Percentiles rank a stretch among this genome's conserved stretches.
These are phyloP conservation scores for Lindbergichthys nudifrons DNA, from an alignment of 2,797 vertebrate species.

Conservation along the genomic window DNA sequence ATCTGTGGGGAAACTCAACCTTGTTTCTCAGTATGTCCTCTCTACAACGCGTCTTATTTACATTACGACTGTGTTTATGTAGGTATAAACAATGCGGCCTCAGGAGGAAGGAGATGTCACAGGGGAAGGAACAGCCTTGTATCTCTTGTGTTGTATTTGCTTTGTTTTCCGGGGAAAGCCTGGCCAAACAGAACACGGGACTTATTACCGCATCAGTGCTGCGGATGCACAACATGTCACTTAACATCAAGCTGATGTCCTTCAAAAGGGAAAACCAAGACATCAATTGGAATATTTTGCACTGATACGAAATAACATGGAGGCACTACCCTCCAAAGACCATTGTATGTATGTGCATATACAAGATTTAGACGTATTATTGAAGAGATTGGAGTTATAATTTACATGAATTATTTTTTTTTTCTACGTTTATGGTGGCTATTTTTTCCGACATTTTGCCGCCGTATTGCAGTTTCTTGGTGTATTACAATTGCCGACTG, in stretches of 20 bases:
- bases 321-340: not conserved
- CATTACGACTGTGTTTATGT: not conserved
- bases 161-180: too few species aligned
- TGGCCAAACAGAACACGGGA: too few species aligned
- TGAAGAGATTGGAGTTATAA: too few species aligned
- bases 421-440: too few species aligned
- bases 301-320: not conserved
- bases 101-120: not conserved
- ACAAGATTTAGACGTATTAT: too few species aligned
- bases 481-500: not conserved
- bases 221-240: slow-evolving; percentile 1
- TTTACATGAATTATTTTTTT: too few species aligned
- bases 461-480: not conserved
- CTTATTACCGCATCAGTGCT: slow-evolving; percentile 5
- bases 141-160: not conserved
- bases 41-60: slow-evolving; percentile 9
- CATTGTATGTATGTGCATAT: not conserved
- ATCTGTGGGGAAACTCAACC: slow-evolving; percentile 2
- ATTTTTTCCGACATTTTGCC: not conserved
- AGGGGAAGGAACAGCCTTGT: not conserved
- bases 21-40: not conserved
- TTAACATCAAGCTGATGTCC: not conserved
- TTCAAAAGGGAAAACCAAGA: slow-evolving; percentile 14
- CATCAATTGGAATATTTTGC: not conserved
- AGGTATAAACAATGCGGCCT: not conserved